phyloP scores from a whole-genome alignment of 2,888 invertebrate species.

The Ferrisia virgata region DNA sequence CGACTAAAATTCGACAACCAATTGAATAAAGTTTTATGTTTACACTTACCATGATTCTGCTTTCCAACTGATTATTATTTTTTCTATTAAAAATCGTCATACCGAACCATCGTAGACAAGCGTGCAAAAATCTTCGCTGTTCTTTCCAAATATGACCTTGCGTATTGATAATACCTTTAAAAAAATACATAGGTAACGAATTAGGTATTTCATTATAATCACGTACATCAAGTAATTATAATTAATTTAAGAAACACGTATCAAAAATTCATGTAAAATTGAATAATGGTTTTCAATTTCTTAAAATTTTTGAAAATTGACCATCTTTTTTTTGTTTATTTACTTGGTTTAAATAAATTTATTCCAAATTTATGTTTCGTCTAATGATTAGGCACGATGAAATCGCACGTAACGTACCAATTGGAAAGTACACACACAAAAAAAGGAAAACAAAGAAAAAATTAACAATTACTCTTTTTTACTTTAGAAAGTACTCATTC shows the following conservation, averaged over 20 bases:
- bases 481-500: slow-evolving; percentile 8
- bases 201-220: not conserved
- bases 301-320: not conserved
- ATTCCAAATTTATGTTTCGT: not conserved
- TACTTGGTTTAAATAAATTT: too few relatives aligned
- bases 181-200: slow-evolving; percentile 48
- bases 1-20: not conserved
- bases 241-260: too few relatives aligned
- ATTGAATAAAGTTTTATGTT: not conserved
- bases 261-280: not conserved
- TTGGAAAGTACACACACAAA: not conserved
- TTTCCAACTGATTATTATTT: slow-evolving; percentile 69
- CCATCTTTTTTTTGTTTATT: not conserved
- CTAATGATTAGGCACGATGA: not conserved
- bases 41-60: slow-evolving; percentile 73
- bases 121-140: slow-evolving; percentile 81
- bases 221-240: too few relatives aligned
- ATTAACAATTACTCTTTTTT: not conserved
- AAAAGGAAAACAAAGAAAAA: not conserved
- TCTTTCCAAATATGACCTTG: slow-evolving; percentile 87
- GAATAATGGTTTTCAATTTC: too few relatives aligned
- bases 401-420: not conserved
- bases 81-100: slow-evolving; percentile 82
- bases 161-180: slow-evolving; percentile 84
- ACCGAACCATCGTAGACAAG: slow-evolving; percentile 78